These are phyloP conservation scores for Piaya cayana DNA, from an alignment of 2,113 vertebrate species.

Conservation along the genomic window DNA sequence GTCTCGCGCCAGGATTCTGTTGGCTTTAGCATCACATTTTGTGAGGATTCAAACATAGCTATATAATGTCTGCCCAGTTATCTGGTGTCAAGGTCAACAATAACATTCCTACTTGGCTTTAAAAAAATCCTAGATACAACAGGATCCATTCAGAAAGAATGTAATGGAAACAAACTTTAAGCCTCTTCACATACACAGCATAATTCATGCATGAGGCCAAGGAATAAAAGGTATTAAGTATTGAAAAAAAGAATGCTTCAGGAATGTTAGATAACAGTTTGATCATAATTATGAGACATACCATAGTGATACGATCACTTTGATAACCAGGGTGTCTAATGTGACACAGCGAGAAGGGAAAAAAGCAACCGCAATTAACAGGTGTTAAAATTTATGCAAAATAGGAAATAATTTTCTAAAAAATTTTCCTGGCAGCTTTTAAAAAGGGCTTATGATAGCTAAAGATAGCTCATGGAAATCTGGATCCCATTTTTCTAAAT, in stretches of 20 bases:
- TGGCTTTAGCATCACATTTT: conserved; percentile 98
- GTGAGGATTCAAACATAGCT: conserved; percentile 98
- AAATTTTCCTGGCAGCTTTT: conserved; percentile 50
- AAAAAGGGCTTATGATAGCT: conserved; percentile 26
- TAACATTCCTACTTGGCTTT: conserved; percentile 83
- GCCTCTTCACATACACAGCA: conserved; percentile 81
- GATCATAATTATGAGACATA: conserved; percentile 83
- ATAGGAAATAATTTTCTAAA: conserved; percentile 56
- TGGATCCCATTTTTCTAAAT: conserved; percentile 46
- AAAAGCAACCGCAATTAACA: conserved; percentile 71
- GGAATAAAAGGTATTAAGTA: conserved; percentile 84
- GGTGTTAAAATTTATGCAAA: conserved; percentile 67
- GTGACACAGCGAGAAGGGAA: conserved; percentile 59
- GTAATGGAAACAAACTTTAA: conserved; percentile 82
- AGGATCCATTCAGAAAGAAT: conserved; percentile 80
- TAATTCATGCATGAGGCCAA: conserved; percentile 84
- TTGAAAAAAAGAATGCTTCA: conserved; percentile 80
- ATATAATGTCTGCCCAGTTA: conserved; percentile 99
- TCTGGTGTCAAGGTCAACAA: conserved; percentile 94
- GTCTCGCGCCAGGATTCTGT: conserved; percentile 97
- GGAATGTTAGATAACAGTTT: conserved; percentile 90
- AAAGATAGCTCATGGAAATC: conserved; percentile 45
- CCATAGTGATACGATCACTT: conserved; percentile 78
- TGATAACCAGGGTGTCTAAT: conserved; percentile 77
- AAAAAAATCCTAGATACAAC: conserved; percentile 79